Percentiles rank a stretch among this genome's conserved stretches.
Evolutionary conservation across 2,888 invertebrate genomes (phyloP).

Genomic region (Apoda limacodes): DNA sequence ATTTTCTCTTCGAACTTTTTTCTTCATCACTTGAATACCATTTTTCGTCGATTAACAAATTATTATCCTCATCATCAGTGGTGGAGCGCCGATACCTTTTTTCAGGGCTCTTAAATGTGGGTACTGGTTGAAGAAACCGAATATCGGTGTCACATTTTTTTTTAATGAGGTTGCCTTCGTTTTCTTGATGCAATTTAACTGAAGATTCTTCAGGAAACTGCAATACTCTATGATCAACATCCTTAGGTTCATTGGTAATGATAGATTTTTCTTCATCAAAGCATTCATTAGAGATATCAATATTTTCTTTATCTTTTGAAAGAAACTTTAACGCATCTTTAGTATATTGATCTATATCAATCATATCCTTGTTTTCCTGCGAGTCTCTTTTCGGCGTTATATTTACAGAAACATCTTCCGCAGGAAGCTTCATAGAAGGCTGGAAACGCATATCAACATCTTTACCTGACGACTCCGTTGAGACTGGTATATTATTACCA

Average conservation of each 20-base stretch:
- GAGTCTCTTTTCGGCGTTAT: constrained; percentile 30
- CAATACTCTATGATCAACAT: constrained; percentile 61
- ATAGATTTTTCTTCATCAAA: constrained; percentile 39
- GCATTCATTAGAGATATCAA: constrained; percentile 50
- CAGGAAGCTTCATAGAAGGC: constrained; percentile 26
- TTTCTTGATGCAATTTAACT: constrained; percentile 26
- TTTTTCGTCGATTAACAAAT: constrained; percentile 70
- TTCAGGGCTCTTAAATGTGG: constrained; percentile 55
- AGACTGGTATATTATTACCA: constrained; percentile 28
- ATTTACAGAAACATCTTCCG: constrained; percentile 27
- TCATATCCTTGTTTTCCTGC: constrained; percentile 45
- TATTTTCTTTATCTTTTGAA: constrained; percentile 58
- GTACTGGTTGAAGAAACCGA: constrained; percentile 55
- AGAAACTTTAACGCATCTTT: constrained; percentile 66
- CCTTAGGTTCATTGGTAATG: constrained; percentile 42
- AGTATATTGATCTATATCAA: constrained; percentile 66
- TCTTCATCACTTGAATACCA: constrained; percentile 89
- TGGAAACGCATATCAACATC: constrained; percentile 66
- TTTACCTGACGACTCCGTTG: constrained; percentile 49
- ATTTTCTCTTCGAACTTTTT: constrained; percentile 57
- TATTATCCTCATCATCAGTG: constrained; percentile 71
- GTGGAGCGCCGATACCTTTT: constrained; percentile 59
- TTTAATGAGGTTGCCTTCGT: constrained; percentile 27
- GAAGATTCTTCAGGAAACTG: constrained; percentile 47
- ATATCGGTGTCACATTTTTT: constrained; percentile 59